Percentiles rank a stretch among this genome's conserved stretches.
phyloP scores from a whole-genome alignment of 1,140 invertebrate species.

The Calliphora vicina region DNA sequence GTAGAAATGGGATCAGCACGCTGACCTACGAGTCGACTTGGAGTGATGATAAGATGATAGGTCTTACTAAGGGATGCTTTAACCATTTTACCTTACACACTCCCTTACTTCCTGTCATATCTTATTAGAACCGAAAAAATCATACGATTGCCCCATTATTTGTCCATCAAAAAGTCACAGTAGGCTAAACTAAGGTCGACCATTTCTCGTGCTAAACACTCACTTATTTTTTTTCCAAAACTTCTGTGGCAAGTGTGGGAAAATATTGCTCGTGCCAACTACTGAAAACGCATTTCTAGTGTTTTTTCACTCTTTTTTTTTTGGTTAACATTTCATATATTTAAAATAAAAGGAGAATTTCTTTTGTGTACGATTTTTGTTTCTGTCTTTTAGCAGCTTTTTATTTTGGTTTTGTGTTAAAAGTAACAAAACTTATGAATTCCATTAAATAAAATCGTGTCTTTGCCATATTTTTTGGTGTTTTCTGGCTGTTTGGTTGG shows the following conservation, averaged over 20 bases:
- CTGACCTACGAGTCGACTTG: too few species aligned
- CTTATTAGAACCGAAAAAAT: too few species aligned
- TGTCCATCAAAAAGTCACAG: neutral
- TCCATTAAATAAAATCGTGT: conserved; percentile 34
- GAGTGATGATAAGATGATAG: too few species aligned
- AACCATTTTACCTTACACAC: too few species aligned
- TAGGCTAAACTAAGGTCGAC: neutral
- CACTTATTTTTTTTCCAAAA: neutral
- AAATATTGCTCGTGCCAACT: conserved; percentile 31
- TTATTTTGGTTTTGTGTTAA: conserved; percentile 3
- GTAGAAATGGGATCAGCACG: too few species aligned
- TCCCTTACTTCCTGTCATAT: too few species aligned
- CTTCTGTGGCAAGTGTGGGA: conserved; percentile 27
- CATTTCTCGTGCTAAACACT: neutral
- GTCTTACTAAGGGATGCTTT: too few species aligned
- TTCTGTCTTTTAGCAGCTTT: neutral
- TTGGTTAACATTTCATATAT: neutral
- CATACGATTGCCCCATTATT: too few species aligned
- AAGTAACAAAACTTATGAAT: conserved; percentile 29
- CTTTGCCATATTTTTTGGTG: conserved; percentile 26
- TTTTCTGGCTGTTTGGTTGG: too few species aligned
- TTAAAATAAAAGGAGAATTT: conserved; percentile 31
- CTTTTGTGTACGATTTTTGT: conserved; percentile 15
- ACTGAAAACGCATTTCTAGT: conserved; percentile 29
- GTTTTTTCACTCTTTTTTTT: neutral